Evolutionary conservation across 2,113 vertebrate species (phyloP), one percentile per base, ranked within the genome.

Genomic region (Anarrhichthys ocellatus): DNA sequence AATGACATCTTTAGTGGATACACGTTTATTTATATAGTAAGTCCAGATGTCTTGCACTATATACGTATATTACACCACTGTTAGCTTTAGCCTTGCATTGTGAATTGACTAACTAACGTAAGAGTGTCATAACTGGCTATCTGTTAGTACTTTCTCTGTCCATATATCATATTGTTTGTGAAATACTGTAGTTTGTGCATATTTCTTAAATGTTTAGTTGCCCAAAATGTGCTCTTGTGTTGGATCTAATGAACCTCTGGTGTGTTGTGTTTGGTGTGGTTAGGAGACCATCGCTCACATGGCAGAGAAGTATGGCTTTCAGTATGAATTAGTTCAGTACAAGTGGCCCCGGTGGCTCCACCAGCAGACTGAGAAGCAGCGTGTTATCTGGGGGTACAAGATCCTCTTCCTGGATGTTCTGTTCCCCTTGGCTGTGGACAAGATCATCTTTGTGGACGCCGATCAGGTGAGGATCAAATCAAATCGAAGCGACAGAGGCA

Each of bases 341-440:
- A 97, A 96, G 83, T 99, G 98, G 98, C 98, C 98, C 0, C 96
- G 93, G 0, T 99, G 98, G 98, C 96, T 99, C 70, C 95, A 97
- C 91, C 97, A 97, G 76, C 97, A 99, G 94, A 97, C 95, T 5
- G 98, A 99, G 91, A 99, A 99, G 91, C 98, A 99, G 85, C 96
- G 98, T 56, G 97, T 98, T 81, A 99, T 99, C 87, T 99, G 98
- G 98, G 98, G 98, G 65, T 98, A 99, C 92, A 99, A 99, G 94
- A 99, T 99, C 89, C 97, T 99, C 80, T 99, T 99, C 89, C 93
- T 99, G 86, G 98, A 99, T 82, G 98, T 99, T 86, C 97, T 99
- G 75, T 99, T 99, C 87, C 98, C 98, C 13, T 89, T 99, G 87
- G 96, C 97, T 58, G 96, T 99, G 81, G 96, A 99, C 93, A 99